Percentiles rank a stretch among this genome's conserved stretches.
phyloP scores from a whole-genome alignment of 1,140 invertebrate genomes.

The Drosophila lowei region DNA sequence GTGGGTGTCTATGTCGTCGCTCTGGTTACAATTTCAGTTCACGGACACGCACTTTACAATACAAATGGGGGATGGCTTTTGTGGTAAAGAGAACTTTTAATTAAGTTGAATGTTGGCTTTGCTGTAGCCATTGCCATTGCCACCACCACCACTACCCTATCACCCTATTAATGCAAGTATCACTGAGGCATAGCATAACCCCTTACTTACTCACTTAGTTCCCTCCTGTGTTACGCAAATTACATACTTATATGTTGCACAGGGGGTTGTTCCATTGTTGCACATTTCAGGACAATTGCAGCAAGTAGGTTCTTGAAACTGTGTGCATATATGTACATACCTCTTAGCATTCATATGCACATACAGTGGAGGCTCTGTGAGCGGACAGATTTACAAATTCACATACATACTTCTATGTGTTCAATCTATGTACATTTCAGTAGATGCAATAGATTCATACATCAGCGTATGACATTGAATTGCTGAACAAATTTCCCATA shows the following conservation, averaged over 20 bases:
- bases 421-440: no score
- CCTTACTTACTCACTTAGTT: constrained; percentile 7
- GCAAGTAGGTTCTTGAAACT: constrained; percentile 8
- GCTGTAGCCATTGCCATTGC: constrained; percentile 13
- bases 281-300: constrained; percentile 30
- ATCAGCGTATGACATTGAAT: no score
- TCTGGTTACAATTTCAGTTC: constrained; percentile 68
- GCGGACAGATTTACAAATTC: no score
- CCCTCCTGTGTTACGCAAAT: constrained; percentile 13
- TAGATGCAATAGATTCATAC: no score
- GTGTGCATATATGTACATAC: not conserved
- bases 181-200: constrained; percentile 40
- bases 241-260: constrained; percentile 1
- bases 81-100: constrained; percentile 60
- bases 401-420: no score
- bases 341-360: no score
- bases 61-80: constrained; percentile 43
- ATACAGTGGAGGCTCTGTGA: no score
- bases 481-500: no score
- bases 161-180: constrained; percentile 8
- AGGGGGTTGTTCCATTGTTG: constrained; percentile 21
- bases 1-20: constrained; percentile 28
- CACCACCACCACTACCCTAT: constrained; percentile 7
- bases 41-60: constrained; percentile 64
- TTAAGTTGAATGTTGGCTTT: constrained; percentile 40